These are phyloP conservation scores for Ectropis crepuscularia DNA, from an alignment of 2,888 invertebrate genomes.

Conservation along the genomic window DNA sequence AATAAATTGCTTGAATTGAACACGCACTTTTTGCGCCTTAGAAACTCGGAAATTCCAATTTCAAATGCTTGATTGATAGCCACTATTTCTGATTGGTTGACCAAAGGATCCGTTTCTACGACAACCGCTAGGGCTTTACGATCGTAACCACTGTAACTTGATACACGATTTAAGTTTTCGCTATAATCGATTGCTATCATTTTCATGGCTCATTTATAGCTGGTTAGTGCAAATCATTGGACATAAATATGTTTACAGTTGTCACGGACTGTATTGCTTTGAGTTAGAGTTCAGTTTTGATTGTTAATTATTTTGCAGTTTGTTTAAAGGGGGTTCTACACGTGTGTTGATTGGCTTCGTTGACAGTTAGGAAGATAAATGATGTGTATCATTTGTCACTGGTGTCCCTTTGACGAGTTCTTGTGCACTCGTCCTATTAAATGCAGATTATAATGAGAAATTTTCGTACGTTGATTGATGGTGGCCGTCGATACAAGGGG, in stretches of 20 bases:
- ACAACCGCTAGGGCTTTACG: slow-evolving; percentile 47
- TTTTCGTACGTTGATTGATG: slow-evolving; percentile 71
- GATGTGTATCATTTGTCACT: slow-evolving; percentile 81
- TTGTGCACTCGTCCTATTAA: slow-evolving; percentile 75
- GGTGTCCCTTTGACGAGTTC: slow-evolving; percentile 66
- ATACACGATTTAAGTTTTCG: slow-evolving; percentile 41
- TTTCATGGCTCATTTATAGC: slow-evolving; percentile 53
- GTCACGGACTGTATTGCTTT: slow-evolving; percentile 29
- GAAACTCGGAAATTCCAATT: slow-evolving; percentile 33
- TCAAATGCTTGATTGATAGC: slow-evolving; percentile 68
- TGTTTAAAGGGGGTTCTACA: slow-evolving; percentile 62
- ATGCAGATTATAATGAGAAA: slow-evolving; percentile 76
- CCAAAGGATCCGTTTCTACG: slow-evolving; percentile 58
- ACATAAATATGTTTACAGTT: slow-evolving; percentile 45
- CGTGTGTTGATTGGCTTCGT: slow-evolving; percentile 78
- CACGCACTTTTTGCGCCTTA: slow-evolving; percentile 24
- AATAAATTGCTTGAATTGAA: slow-evolving; percentile 22
- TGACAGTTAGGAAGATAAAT: slow-evolving; percentile 83
- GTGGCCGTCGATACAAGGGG: slow-evolving; percentile 39
- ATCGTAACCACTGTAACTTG: slow-evolving; percentile 50
- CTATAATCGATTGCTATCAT: slow-evolving; percentile 47
- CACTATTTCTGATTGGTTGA: slow-evolving; percentile 66
- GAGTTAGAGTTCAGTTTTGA: slow-evolving; percentile 39
- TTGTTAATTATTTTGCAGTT: slow-evolving; percentile 34
- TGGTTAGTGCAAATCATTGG: slow-evolving; percentile 49